These are phyloP conservation scores for Coranthus polyacanthus DNA, from an alignment of 2,797 vertebrate species.

Conservation along the genomic window DNA sequence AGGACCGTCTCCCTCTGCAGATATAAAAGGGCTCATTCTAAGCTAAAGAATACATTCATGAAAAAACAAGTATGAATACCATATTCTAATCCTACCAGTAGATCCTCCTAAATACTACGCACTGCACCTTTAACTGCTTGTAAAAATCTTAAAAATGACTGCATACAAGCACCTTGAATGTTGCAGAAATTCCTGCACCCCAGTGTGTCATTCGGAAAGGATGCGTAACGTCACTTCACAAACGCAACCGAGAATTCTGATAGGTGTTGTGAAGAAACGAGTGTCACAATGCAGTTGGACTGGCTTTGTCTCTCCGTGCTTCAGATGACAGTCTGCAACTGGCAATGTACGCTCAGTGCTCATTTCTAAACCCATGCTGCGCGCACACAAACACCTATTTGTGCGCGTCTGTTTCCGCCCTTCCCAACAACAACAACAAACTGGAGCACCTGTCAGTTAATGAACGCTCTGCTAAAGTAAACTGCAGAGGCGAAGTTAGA, in stretches of 20 bases:
- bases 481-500: slow-evolving; percentile 15
- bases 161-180: not conserved
- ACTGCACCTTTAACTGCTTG: no score
- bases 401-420: not conserved
- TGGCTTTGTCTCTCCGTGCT: not conserved
- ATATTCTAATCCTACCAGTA: no score
- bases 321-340: not conserved
- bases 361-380: not conserved
- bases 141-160: no score
- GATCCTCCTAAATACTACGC: no score
- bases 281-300: not conserved
- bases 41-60: no score
- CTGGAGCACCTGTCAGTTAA: slow-evolving; percentile 4
- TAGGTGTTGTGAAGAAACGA: not conserved
- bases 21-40: no score
- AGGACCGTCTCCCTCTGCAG: no score
- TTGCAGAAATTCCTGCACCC: not conserved
- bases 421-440: not conserved
- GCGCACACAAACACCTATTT: not conserved
- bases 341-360: not conserved
- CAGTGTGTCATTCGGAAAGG: no score
- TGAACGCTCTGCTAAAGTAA: slow-evolving; percentile 21
- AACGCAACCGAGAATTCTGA: not conserved
- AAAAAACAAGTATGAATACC: no score
- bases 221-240: slow-evolving; percentile 5